A percentile compares a stretch with the other conserved stretches of the same genome.
phyloP scores from a whole-genome alignment of 2,888 invertebrate genomes.

The Lordiphosa fenestrarum region DNA sequence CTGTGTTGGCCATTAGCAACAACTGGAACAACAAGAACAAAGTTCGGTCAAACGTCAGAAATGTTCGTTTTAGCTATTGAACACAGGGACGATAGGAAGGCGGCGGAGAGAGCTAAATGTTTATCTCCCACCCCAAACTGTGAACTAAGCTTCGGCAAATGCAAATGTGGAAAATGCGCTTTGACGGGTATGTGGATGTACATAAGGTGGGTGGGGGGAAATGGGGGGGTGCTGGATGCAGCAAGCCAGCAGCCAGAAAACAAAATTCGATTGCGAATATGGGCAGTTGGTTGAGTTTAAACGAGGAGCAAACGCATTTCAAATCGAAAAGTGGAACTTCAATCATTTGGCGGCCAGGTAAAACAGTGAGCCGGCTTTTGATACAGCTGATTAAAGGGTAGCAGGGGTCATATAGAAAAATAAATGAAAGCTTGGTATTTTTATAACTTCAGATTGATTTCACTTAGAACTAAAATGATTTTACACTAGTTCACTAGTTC shows the following conservation, averaged over 20 bases:
- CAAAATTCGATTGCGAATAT: not conserved
- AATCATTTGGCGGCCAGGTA: constrained; percentile 63
- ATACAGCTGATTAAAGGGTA: constrained; percentile 3
- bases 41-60: constrained; percentile 67
- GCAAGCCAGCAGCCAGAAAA: not conserved
- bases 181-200: constrained; percentile 49
- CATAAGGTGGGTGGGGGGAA: constrained; percentile 10
- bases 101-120: not conserved
- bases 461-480: too few relatives aligned
- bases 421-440: too few relatives aligned
- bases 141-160: constrained; percentile 42
- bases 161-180: constrained; percentile 68
- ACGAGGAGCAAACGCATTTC: constrained; percentile 61
- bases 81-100: constrained; percentile 19
- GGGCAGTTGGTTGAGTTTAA: constrained; percentile 36
- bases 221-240: not conserved
- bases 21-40: constrained; percentile 56
- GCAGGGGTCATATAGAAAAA: too few relatives aligned
- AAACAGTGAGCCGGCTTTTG: constrained; percentile 20
- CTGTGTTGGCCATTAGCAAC: constrained; percentile 42
- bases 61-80: constrained; percentile 42
- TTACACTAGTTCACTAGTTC: too few relatives aligned
- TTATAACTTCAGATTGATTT: too few relatives aligned
- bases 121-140: constrained; percentile 12
- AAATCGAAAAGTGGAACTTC: constrained; percentile 73